These are phyloP conservation scores for Dysmachus trigonus DNA, from an alignment of 2,888 invertebrate genomes.

Conservation along the genomic window DNA sequence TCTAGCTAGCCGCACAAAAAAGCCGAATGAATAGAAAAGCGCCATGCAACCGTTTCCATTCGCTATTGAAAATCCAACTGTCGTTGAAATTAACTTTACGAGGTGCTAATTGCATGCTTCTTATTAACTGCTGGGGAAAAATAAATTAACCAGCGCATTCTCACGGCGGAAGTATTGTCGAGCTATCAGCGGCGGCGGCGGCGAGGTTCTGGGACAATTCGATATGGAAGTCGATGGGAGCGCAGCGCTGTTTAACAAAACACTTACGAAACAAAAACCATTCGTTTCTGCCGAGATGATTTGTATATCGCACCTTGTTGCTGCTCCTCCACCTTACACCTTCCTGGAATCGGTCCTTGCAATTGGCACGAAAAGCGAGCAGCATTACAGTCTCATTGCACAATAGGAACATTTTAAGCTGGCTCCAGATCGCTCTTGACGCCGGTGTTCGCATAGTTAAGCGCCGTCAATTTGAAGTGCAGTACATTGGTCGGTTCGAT, in stretches of 20 bases:
- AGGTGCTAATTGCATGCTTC: conserved; percentile 7
- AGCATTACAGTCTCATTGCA: background rate
- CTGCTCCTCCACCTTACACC: background rate
- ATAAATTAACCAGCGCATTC: background rate
- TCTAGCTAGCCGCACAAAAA: background rate
- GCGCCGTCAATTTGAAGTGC: background rate
- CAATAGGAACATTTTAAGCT: background rate
- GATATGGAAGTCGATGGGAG: background rate
- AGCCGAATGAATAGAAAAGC: background rate
- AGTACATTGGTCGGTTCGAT: background rate
- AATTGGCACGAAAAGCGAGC: background rate
- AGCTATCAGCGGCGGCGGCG: too few species aligned
- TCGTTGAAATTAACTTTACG: conserved; percentile 1
- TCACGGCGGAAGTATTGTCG: background rate
- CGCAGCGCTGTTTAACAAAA: background rate
- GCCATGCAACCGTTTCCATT: background rate
- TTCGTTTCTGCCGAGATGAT: background rate
- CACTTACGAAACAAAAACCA: background rate
- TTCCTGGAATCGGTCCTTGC: background rate
- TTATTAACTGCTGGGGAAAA: background rate
- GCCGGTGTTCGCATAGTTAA: background rate
- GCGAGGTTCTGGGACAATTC: background rate
- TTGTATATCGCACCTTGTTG: background rate
- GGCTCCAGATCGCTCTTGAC: background rate
- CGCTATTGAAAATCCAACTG: background rate